phyloP scores from a whole-genome alignment of 2,113 vertebrate species.

The Gobius niger region DNA sequence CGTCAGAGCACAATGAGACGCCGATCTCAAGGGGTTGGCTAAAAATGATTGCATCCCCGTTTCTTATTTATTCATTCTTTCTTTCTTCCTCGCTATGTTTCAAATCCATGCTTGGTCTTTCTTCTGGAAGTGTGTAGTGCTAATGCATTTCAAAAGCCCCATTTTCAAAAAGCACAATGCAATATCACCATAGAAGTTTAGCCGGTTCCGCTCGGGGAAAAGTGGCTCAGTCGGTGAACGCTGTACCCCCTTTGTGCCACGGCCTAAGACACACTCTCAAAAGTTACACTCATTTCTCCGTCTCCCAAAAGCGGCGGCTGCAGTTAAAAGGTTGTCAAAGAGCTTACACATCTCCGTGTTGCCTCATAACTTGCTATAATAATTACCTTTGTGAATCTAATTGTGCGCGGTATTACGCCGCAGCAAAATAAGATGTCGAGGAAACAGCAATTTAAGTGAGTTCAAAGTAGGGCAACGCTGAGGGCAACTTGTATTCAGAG shows the following conservation, averaged over 20 bases:
- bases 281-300: constrained; percentile 48
- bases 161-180: constrained; percentile 74
- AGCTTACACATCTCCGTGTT: constrained; percentile 55
- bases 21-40: constrained; percentile 59
- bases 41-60: constrained; percentile 64
- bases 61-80: constrained; percentile 58
- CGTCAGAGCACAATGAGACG: constrained; percentile 70
- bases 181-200: constrained; percentile 74
- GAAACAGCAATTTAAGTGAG: constrained; percentile 18
- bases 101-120: constrained; percentile 75
- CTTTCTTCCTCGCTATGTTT: constrained; percentile 60
- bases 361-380: constrained; percentile 47
- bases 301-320: constrained; percentile 45
- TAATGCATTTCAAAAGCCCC: constrained; percentile 76
- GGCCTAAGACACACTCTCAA: constrained; percentile 47
- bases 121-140: constrained; percentile 72
- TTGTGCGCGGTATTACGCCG: constrained; percentile 17
- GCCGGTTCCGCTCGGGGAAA: constrained; percentile 61
- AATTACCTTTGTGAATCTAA: constrained; percentile 52
- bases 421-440: constrained; percentile 16
- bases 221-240: constrained; percentile 65
- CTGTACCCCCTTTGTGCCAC: constrained; percentile 54
- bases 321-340: constrained; percentile 56
- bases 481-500: constrained; percentile 8
- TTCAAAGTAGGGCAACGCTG: constrained; percentile 9